These are phyloP conservation scores for Charaxes varanes DNA, from an alignment of 1,140 invertebrate genomes.

Conservation along the genomic window DNA sequence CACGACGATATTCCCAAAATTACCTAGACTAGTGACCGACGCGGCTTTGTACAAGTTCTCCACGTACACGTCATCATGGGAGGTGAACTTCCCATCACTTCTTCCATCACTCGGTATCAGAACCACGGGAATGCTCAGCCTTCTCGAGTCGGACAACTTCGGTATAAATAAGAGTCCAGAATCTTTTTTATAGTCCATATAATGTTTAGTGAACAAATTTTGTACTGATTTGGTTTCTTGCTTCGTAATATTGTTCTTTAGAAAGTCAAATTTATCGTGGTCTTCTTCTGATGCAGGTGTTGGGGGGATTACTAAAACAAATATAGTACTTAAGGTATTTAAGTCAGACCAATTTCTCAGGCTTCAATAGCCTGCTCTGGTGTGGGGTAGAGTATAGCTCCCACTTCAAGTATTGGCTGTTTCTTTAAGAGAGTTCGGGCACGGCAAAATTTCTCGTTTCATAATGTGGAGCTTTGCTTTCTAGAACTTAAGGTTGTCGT, in stretches of 20 bases:
- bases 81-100: conserved; percentile 45
- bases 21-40: conserved; percentile 58
- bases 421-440: too few species aligned
- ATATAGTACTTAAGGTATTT: conserved; percentile 1
- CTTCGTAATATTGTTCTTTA: conserved; percentile 17
- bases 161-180: conserved; percentile 48
- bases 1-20: conserved; percentile 51
- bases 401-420: too few species aligned
- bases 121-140: conserved; percentile 60
- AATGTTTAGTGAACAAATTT: conserved; percentile 40
- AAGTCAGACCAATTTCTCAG: neutral
- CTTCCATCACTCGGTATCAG: conserved; percentile 46
- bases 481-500: too few species aligned
- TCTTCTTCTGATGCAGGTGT: conserved; percentile 43
- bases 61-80: conserved; percentile 52
- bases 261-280: conserved; percentile 43
- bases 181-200: conserved; percentile 28
- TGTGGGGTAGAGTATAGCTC: too few species aligned
- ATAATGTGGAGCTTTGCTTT: too few species aligned
- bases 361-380: too few species aligned
- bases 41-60: conserved; percentile 62
- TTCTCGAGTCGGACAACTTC: conserved; percentile 46
- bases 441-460: too few species aligned
- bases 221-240: conserved; percentile 43
- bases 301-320: conserved; percentile 57